Percentiles rank a stretch among this genome's conserved stretches.
These are phyloP conservation scores for Dendrolimus punctatus DNA, from an alignment of 1,140 invertebrate species.

Conservation along the genomic window DNA sequence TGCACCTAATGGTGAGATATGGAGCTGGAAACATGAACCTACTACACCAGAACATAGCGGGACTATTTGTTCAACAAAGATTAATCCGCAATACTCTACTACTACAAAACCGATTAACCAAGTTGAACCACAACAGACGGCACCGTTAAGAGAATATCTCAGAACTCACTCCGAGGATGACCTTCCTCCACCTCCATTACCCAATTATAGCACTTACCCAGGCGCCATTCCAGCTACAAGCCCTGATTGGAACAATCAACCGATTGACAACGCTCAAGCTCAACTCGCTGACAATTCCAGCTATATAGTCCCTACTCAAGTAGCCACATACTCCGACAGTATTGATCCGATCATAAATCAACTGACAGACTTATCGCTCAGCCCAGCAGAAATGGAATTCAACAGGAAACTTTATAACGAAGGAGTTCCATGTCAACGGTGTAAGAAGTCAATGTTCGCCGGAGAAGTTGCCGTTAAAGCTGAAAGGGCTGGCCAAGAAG, in stretches of 20 bases:
- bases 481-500: slow-evolving; percentile 82
- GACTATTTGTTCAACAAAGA: slow-evolving; percentile 59
- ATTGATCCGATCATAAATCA: slow-evolving; percentile 49
- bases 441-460: slow-evolving; percentile 74
- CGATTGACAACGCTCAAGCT: slow-evolving; percentile 22
- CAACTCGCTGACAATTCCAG: slow-evolving; percentile 22
- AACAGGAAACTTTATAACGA: slow-evolving; percentile 62
- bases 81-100: slow-evolving; percentile 60
- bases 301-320: slow-evolving; percentile 22
- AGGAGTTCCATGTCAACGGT: slow-evolving; percentile 73
- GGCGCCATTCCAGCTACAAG: slow-evolving; percentile 24
- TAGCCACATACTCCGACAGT: slow-evolving; percentile 32
- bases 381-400: slow-evolving; percentile 55
- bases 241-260: slow-evolving; percentile 31
- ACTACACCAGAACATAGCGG: slow-evolving; percentile 57
- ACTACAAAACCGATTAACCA: slow-evolving; percentile 57
- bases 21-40: slow-evolving; percentile 68
- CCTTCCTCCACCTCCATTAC: slow-evolving; percentile 52
- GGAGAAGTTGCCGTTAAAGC: slow-evolving; percentile 89
- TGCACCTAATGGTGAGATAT: slow-evolving; percentile 69
- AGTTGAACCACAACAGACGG: slow-evolving; percentile 60
- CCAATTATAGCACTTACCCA: slow-evolving; percentile 69
- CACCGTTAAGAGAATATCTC: slow-evolving; percentile 54
- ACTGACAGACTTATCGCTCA: slow-evolving; percentile 49
- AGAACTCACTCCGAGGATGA: slow-evolving; percentile 55